Base-by-base conservation (phyloP, 1,140 invertebrate genomes). In the Drosophila chauvacae region DNA sequence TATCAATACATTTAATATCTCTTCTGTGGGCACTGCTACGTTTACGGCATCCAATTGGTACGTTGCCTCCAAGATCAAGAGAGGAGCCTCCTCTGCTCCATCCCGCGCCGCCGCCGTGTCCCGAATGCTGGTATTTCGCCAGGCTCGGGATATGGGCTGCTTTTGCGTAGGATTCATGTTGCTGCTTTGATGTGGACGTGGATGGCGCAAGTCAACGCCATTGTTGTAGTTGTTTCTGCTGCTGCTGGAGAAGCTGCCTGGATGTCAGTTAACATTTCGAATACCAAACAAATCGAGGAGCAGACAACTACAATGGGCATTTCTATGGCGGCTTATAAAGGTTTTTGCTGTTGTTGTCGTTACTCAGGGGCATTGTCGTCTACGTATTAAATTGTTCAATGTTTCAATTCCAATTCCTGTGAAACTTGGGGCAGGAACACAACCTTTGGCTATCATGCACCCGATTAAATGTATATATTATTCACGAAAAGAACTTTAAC, bases 1-100 rank as follows among this genome's bases (percentile, higher is more conserved):
- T 87, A 87, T 87, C 83, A 86, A 86, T 82, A 87, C 79, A 88
- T 87, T 87, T 80, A 81, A 88, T 87, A 83, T 87, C 83, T 87
- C 60, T 75, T 66, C 83, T 78, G 66, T 48, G 56, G 39, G 64
- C 70, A 51, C 44, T 75, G 79, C 83, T 56, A 61, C 71, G 56
- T 84, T 78, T 69, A 64, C 77, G 85, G 77, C 74, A 90, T 90
- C 74, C 85, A 88, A 88, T 88, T 88, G 85, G 85, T 90, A 88
- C 57, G 81, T 63, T 88, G 77, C 75, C 68, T 53, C 55, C 58
- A 56, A 63, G 65, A 39, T 28, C 44, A 55, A 30, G 39, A 50
- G 45, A 55, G 33, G 33, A 50, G 45, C 30, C n/a, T 42, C 11
- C 55, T 16, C 7, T 53, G 41, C 26, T 11, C 14, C 37, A 37